Percentiles rank a stretch among this genome's conserved stretches.
phyloP scores from a whole-genome alignment of 2,797 vertebrate species.

The Loris lydekkerianus region DNA sequence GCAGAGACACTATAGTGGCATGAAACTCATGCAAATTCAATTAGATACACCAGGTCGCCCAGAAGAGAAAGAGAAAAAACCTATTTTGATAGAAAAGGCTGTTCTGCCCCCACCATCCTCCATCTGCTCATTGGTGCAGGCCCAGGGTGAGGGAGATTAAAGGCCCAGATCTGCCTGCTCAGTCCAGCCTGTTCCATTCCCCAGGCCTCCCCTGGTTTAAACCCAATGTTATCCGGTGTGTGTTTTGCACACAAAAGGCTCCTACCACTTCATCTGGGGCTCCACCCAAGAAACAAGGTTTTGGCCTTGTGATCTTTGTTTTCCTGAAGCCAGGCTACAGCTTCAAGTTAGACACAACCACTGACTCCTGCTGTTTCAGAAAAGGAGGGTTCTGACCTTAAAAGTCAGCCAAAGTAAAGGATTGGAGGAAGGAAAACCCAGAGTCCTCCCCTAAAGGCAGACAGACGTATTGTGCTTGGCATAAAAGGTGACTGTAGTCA shows the following conservation, averaged over 20 bases:
- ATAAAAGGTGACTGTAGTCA: fast-evolving
- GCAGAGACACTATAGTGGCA: neutral
- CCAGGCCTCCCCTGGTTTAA: neutral
- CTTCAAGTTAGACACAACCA: neutral
- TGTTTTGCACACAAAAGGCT: neutral
- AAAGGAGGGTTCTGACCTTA: neutral
- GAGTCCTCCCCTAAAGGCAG: neutral
- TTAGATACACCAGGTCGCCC: fast-evolving
- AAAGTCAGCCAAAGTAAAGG: neutral
- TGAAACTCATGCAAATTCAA: neutral
- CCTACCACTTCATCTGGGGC: neutral
- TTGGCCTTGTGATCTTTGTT: neutral
- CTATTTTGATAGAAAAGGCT: neutral
- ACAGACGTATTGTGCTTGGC: neutral
- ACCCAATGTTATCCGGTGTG: neutral
- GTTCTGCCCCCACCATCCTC: fast-evolving
- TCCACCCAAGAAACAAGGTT: fast-evolving
- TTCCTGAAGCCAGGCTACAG: neutral
- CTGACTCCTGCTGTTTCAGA: neutral
- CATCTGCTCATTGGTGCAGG: fast-evolving
- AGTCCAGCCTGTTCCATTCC: fast-evolving
- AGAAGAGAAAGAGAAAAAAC: fast-evolving
- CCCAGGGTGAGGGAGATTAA: neutral
- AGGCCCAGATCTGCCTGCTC: fast-evolving
- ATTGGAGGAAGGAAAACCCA: neutral